phyloP scores from a whole-genome alignment of 2,113 vertebrate species.

The Anhinga rufa region DNA sequence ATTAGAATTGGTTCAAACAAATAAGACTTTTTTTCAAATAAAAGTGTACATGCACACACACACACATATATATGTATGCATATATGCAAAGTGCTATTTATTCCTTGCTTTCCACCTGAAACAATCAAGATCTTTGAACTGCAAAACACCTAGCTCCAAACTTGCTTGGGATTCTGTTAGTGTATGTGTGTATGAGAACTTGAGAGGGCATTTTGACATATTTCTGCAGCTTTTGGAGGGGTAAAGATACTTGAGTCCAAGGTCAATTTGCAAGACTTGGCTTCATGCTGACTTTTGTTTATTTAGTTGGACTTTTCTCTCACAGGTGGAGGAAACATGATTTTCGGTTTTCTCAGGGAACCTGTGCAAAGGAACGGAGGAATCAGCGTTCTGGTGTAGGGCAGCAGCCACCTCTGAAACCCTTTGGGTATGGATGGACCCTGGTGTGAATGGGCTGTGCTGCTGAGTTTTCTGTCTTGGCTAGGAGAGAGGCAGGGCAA shows the following conservation, averaged over 20 bases:
- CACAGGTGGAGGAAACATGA: not conserved
- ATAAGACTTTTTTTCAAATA: not conserved
- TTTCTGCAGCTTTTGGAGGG: not conserved
- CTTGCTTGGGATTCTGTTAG: not conserved
- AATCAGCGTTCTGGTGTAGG: rapidly evolving
- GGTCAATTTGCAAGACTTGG: not conserved
- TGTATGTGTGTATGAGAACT: not conserved
- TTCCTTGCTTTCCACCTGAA: not conserved
- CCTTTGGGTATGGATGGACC: not conserved
- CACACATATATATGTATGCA: too few relatives aligned
- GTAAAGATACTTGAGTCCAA: not conserved
- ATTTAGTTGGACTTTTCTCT: not conserved
- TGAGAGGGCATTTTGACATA: not conserved
- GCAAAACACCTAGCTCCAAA: not conserved
- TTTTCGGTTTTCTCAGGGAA: not conserved
- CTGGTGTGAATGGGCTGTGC: not conserved
- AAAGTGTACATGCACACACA: not conserved
- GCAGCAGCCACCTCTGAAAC: not conserved
- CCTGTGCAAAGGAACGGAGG: not conserved
- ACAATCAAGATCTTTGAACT: not conserved
- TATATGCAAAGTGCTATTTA: not conserved
- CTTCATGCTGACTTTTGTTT: not conserved
- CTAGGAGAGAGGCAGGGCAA: not conserved
- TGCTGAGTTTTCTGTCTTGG: not conserved
- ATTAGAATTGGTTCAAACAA: not conserved